Evolutionary conservation across 2,888 invertebrate genomes (phyloP).

Genomic region (Dastarcus helophoroides): DNA sequence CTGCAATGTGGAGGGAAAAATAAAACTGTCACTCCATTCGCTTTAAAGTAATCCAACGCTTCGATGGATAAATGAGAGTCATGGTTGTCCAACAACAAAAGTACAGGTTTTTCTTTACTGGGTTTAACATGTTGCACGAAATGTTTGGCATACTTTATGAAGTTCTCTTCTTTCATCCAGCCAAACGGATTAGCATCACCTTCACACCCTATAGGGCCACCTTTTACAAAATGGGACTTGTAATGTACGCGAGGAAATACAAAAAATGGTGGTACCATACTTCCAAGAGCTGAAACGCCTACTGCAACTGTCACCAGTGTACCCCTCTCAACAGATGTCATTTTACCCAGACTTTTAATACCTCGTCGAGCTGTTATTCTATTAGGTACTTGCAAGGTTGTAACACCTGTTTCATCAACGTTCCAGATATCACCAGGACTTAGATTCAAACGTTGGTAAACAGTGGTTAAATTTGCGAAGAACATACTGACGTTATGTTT

Average conservation of each 20-base stretch:
- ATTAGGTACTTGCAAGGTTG: slow-evolving; percentile 31
- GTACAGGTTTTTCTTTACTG: slow-evolving; percentile 10
- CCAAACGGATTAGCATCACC: slow-evolving; percentile 18
- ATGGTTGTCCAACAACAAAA: slow-evolving; percentile 15
- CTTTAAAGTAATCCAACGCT: slow-evolving; percentile 12
- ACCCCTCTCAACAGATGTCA: slow-evolving; percentile 4
- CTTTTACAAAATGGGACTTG: slow-evolving; percentile 13
- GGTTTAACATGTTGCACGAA: slow-evolving; percentile 14
- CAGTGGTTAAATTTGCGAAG: slow-evolving; percentile 20
- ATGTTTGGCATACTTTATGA: slow-evolving; percentile 14
- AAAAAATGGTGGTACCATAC: slow-evolving; percentile 7
- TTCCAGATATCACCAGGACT: slow-evolving; percentile 28
- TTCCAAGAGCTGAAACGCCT: slow-evolving; percentile 4
- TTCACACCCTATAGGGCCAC: slow-evolving; percentile 13
- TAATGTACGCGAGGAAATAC: slow-evolving; percentile 1
- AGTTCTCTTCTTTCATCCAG: slow-evolving; percentile 18
- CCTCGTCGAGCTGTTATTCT: slow-evolving; percentile 25
- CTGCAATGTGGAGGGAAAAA: slow-evolving; percentile 15
- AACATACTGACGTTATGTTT: slow-evolving; percentile 16
- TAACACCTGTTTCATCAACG: slow-evolving; percentile 30
- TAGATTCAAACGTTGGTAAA: slow-evolving; percentile 19
- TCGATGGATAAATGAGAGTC: slow-evolving; percentile 9
- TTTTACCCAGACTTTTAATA: slow-evolving; percentile 21
- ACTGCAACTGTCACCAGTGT: slow-evolving; percentile 7
- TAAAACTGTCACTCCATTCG: slow-evolving; percentile 11